Evolutionary conservation across 2,113 vertebrate genomes (phyloP), one percentile per base, ranked within the genome.

Genomic region (Plotosus lineatus): DNA sequence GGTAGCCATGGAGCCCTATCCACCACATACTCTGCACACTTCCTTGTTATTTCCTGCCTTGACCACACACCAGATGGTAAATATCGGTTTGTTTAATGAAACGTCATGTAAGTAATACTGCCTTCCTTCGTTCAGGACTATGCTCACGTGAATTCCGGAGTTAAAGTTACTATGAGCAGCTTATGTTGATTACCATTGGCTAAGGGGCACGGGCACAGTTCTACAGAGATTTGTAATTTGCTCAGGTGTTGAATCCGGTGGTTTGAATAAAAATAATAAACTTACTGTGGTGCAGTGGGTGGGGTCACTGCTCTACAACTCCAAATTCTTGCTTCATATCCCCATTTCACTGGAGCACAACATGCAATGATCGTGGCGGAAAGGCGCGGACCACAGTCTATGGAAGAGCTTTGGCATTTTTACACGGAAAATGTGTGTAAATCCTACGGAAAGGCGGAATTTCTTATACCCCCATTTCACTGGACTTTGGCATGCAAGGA

Each of bases 1-100:
- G 38, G 19, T 23, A 65, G 9, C 36, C 36, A 6, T 21, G 1
- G 61, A 8, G 7, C 61, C 31, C 61, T 38, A 21, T 40, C 36
- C 21, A 40, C 61, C 40, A 10, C 36, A 40, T 42, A 66, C 36
- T 40, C 63, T n/a, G 36, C 36, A 66, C 42, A 40, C 36, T 38
- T 19, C 0, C 63, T 42, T 40, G 65, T 44, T 44, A 15, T 3
- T 2, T 1, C 36, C 63, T 21, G 38, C 33, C 38, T 55, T 38
- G 51, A 75, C 21, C 51, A 40, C 51, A 56, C 33, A 56, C 51
- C 73, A 56, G 33, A 75, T 75, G 72, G 31, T 38, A 53, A n/a
- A 50, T n/a, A 36, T 55, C 15, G 19, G 53, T 28, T 46, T 2
- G 1, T 71, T 71, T 46, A 71, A 71, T 71, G 12, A 71, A 71